These are phyloP conservation scores for Palythoa caribaeorum DNA, from an alignment of 92 coral and sea anemone species.

Conservation along the genomic window DNA sequence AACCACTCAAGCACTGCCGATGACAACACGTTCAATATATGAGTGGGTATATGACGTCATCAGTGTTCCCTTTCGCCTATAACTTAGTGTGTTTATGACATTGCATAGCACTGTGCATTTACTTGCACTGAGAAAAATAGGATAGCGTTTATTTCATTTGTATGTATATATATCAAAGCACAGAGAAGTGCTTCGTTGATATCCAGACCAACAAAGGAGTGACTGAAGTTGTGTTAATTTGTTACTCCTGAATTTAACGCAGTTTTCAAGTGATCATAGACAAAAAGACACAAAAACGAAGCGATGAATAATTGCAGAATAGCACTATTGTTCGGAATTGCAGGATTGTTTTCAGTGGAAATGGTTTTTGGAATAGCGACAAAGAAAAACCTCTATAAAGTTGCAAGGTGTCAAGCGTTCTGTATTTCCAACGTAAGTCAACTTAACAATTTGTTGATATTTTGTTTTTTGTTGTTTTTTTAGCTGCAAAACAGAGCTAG, in stretches of 20 bases:
- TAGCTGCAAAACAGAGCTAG: neutral
- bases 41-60: neutral
- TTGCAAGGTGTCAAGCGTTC: conserved; percentile 39
- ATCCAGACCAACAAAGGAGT: too few relatives aligned
- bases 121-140: neutral
- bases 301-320: conserved; percentile 13
- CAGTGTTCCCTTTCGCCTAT: neutral
- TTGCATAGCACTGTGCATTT: neutral
- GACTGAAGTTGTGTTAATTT: neutral
- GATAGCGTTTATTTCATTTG: neutral
- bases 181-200: neutral
- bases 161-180: neutral
- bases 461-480: neutral
- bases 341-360: neutral
- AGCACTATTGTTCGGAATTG: neutral
- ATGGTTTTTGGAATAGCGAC: neutral
- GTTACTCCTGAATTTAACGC: neutral
- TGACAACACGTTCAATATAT: neutral
- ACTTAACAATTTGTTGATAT: neutral
- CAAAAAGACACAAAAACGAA: neutral
- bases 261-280: neutral
- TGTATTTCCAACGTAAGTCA: conserved; percentile 37
- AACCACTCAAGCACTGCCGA: neutral
- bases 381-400: conserved; percentile 9
- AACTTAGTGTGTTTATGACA: neutral